phyloP scores from a whole-genome alignment of 2,797 vertebrate genomes.

The Pteronotus mesoamericanus region DNA sequence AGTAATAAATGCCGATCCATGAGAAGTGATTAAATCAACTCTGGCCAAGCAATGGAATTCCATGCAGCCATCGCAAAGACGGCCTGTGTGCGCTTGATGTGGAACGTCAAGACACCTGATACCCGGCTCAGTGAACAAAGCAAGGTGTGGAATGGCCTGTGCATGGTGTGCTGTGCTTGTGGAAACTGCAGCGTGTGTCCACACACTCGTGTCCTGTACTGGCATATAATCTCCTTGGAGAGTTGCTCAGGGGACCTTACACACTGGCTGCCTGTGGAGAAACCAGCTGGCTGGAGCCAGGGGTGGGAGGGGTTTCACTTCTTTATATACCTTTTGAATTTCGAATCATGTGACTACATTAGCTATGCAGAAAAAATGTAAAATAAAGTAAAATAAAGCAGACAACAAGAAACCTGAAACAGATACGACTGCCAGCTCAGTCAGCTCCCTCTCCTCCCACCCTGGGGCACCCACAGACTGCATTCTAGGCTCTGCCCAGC shows the following conservation, averaged over 20 bases:
- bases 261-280: neutral
- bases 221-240: neutral
- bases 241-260: neutral
- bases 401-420: neutral
- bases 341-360: neutral
- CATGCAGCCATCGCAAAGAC: neutral
- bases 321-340: constrained; percentile 5
- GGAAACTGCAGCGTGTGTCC: neutral
- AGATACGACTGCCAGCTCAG: neutral
- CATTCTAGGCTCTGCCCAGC: neutral
- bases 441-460: fast-evolving
- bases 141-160: neutral
- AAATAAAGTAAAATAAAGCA: neutral
- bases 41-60: neutral
- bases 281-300: neutral
- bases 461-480: neutral
- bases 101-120: neutral
- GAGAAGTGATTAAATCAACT: neutral
- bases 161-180: fast-evolving
- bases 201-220: fast-evolving
- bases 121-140: neutral
- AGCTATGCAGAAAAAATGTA: neutral
- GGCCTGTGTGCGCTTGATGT: fast-evolving
- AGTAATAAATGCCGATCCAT: neutral
- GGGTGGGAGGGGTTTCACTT: neutral